These are phyloP conservation scores for Drosophila neocordata DNA, from an alignment of 1,140 invertebrate species.

Conservation along the genomic window DNA sequence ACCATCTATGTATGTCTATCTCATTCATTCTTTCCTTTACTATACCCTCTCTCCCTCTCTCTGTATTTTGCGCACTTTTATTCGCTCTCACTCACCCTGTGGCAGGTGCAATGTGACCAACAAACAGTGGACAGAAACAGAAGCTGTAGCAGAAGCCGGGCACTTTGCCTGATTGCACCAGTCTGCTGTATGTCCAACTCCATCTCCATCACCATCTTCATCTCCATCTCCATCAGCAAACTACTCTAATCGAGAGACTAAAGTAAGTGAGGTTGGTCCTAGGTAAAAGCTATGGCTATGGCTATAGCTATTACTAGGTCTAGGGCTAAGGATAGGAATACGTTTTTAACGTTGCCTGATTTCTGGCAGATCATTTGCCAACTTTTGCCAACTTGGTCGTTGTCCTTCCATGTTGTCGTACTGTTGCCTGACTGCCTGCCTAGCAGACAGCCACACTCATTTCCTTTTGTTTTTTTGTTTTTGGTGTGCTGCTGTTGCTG, in stretches of 20 bases:
- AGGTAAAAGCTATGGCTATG: conserved; percentile 2
- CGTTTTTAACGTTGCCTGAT: conserved; percentile 68
- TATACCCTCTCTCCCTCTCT: conserved; percentile 16
- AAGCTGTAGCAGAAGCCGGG: conserved; percentile 34
- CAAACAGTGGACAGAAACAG: conserved; percentile 46
- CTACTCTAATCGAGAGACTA: conserved; percentile 62
- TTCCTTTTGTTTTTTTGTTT: conserved; percentile 58
- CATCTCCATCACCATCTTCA: conserved; percentile 12
- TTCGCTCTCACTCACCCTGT: conserved; percentile 24
- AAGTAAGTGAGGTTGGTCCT: conserved; percentile 10
- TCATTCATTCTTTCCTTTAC: not conserved
- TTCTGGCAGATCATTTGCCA: conserved; percentile 79
- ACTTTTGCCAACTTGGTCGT: conserved; percentile 48
- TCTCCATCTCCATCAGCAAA: conserved; percentile 28
- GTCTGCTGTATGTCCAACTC: conserved; percentile 58
- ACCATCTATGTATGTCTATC: conserved; percentile 26
- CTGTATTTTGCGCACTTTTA: not conserved
- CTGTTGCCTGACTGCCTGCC: conserved; percentile 17
- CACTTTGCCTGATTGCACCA: conserved; percentile 77
- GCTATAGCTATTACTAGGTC: not conserved
- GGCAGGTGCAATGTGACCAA: conserved; percentile 59
- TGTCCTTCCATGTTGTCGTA: conserved; percentile 11
- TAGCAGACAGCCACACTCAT: conserved; percentile 60
- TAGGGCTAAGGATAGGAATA: conserved; percentile 16
- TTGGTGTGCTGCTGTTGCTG: conserved; percentile 50